Evolutionary conservation across 2,888 invertebrate species (phyloP).

Genomic region (Gisinianus flammeolus): DNA sequence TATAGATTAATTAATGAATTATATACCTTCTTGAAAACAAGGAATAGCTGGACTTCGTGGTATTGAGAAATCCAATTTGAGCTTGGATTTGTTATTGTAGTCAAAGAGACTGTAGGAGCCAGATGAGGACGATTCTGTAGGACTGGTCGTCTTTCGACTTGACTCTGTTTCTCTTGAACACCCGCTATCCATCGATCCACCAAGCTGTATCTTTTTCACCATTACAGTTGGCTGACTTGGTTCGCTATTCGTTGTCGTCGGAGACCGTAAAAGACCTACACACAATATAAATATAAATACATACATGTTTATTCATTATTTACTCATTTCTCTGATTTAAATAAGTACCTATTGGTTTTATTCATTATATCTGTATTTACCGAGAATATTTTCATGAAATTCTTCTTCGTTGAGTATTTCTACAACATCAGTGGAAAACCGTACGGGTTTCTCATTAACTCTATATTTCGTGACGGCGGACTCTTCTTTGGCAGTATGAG

Average conservation of each 20-base stretch:
- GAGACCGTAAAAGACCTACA: constrained; percentile 37
- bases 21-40: constrained; percentile 7
- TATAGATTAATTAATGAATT: too few relatives aligned
- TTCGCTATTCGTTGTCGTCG: constrained; percentile 25
- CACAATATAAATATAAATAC: too few relatives aligned
- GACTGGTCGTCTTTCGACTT: constrained; percentile 40
- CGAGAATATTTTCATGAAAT: constrained; percentile 79
- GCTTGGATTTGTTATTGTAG: constrained; percentile 39
- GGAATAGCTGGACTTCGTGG: background rate
- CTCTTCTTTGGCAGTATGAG: constrained; percentile 35
- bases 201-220: constrained; percentile 3
- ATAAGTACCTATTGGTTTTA: background rate
- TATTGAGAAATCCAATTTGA: constrained; percentile 38
- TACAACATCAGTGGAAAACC: constrained; percentile 57
- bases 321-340: background rate
- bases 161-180: constrained; percentile 41
- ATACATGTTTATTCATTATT: too few relatives aligned
- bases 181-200: constrained; percentile 42
- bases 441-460: constrained; percentile 38
- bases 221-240: constrained; percentile 10
- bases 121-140: constrained; percentile 52
- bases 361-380: constrained; percentile 10
- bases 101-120: constrained; percentile 54
- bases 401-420: constrained; percentile 66
- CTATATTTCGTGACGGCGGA: constrained; percentile 30